These are phyloP conservation scores for Teleogryllus occipitalis DNA, from an alignment of 1,140 invertebrate genomes.

Conservation along the genomic window DNA sequence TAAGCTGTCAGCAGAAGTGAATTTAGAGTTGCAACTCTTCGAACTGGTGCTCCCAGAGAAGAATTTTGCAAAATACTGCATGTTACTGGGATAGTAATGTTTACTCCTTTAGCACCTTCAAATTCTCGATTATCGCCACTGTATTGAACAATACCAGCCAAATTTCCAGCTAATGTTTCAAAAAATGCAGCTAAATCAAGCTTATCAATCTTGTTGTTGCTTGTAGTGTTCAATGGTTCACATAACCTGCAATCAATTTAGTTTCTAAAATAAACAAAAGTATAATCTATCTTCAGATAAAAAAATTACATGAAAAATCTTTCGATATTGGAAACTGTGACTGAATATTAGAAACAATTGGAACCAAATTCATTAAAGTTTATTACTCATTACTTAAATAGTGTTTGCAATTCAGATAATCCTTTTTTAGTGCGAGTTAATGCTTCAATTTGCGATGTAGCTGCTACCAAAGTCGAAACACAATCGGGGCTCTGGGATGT, in stretches of 20 bases:
- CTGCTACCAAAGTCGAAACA: too few species aligned
- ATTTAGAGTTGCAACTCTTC: conserved; percentile 66
- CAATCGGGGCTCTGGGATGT: too few species aligned
- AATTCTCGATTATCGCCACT: conserved; percentile 83
- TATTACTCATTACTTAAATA: too few species aligned
- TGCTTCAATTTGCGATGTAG: too few species aligned
- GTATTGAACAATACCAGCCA: conserved; percentile 84
- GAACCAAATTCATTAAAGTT: too few species aligned
- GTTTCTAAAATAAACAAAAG: too few species aligned
- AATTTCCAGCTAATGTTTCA: conserved; percentile 70
- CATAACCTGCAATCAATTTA: conserved; percentile 53
- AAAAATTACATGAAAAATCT: background rate
- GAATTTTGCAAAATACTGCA: conserved; percentile 67
- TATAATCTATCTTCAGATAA: background rate
- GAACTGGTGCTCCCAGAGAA: conserved; percentile 48
- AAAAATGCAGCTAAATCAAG: conserved; percentile 78
- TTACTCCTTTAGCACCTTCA: conserved; percentile 49
- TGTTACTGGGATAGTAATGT: conserved; percentile 70
- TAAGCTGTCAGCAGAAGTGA: conserved; percentile 55
- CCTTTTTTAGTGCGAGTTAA: too few species aligned
- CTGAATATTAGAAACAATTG: too few species aligned
- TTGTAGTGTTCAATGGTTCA: conserved; percentile 56
- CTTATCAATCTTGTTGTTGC: too few species aligned
- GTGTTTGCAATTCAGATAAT: too few species aligned
- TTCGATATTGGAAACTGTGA: too few species aligned